phyloP scores from a whole-genome alignment of 2,113 vertebrate genomes.

The Scophthalmus maximus region DNA sequence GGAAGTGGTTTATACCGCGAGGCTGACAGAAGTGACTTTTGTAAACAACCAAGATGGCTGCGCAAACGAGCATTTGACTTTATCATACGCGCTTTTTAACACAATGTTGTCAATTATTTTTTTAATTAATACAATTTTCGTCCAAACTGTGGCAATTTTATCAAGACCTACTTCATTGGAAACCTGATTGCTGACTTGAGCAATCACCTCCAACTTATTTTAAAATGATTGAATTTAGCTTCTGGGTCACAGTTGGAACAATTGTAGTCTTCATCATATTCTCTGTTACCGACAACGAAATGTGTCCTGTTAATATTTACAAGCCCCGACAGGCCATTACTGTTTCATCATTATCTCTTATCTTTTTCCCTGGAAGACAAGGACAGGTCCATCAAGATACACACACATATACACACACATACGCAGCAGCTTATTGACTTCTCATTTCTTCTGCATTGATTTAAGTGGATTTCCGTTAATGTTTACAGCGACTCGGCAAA shows the following conservation, averaged over 20 bases:
- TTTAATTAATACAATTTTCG: too few species aligned
- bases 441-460: constrained; percentile 31
- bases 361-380: constrained; percentile 17
- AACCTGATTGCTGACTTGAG: too few species aligned
- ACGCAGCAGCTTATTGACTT: constrained; percentile 9
- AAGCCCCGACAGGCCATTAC: neutral
- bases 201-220: too few species aligned
- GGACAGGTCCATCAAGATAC: constrained; percentile 4
- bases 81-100: too few species aligned
- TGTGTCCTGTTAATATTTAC: constrained; percentile 17
- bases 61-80: too few species aligned
- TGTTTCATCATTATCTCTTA: constrained; percentile 26
- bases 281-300: neutral
- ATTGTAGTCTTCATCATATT: neutral
- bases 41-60: too few species aligned
- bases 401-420: neutral
- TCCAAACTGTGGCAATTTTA: too few species aligned
- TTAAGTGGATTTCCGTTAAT: constrained; percentile 48
- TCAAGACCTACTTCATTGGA: too few species aligned
- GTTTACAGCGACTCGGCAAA: constrained; percentile 38
- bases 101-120: too few species aligned
- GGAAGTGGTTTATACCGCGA: too few species aligned
- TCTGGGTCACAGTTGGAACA: neutral
- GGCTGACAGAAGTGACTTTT: too few species aligned
- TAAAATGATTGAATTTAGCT: neutral